Evolutionary conservation across 1,140 invertebrate genomes (phyloP).

Genomic region (Vanessa atalanta): DNA sequence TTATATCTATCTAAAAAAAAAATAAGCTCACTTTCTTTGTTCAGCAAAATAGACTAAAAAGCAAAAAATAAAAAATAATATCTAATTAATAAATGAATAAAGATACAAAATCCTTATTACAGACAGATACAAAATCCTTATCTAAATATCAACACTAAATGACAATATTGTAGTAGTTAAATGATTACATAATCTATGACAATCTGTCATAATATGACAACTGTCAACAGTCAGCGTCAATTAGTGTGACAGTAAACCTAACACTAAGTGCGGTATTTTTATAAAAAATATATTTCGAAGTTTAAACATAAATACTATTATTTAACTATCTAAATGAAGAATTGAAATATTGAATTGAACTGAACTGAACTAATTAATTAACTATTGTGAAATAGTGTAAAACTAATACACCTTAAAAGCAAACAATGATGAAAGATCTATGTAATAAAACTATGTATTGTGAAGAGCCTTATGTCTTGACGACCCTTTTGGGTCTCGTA

Average conservation of each 20-base stretch:
- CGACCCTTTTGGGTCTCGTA: too few species aligned
- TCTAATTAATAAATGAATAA: too few species aligned
- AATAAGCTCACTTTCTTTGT: slow-evolving; percentile 7
- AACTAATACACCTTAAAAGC: slow-evolving; percentile 12
- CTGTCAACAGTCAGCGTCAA: too few species aligned
- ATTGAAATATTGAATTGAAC: slow-evolving; percentile 3
- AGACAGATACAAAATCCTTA: too few species aligned
- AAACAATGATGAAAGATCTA: slow-evolving; percentile 4
- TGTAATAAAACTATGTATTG: too few species aligned
- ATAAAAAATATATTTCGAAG: slow-evolving; percentile 5
- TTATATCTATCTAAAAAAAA: too few species aligned
- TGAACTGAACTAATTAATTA: slow-evolving; percentile 14
- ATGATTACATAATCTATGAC: not conserved
- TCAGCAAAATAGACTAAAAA: slow-evolving; percentile 12
- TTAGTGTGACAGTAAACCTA: too few species aligned
- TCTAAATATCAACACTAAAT: slow-evolving; percentile 12
- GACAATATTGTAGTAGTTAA: slow-evolving; percentile 12
- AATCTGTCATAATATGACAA: too few species aligned
- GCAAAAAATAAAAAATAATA: slow-evolving; percentile 1
- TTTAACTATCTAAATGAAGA: slow-evolving; percentile 6
- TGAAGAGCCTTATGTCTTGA: too few species aligned
- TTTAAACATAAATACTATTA: slow-evolving; percentile 10
- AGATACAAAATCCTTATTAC: slow-evolving; percentile 3
- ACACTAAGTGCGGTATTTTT: not conserved
- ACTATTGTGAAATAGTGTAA: slow-evolving; percentile 11